Conservation (phyloP, 2,888 invertebrate species). For the Exocentrus adspersus region DNA sequence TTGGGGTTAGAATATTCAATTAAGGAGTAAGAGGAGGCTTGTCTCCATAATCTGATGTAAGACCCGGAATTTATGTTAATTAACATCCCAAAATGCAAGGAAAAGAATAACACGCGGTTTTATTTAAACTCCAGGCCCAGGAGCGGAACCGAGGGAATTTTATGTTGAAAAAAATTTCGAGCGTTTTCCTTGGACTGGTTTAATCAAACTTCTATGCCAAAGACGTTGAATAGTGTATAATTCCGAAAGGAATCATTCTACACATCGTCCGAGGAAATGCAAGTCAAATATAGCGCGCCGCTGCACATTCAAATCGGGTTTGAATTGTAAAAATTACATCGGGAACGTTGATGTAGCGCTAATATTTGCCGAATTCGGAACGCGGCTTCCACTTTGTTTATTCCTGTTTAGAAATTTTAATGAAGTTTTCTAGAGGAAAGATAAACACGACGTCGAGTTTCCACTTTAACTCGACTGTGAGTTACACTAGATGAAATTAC, state of each 20-base stretch:
- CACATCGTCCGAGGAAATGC: neutral
- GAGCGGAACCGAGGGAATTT: no score
- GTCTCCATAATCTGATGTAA: conserved; percentile 7
- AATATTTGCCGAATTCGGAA: neutral
- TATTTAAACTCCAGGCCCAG: neutral
- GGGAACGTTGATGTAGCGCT: neutral
- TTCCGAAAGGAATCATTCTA: neutral
- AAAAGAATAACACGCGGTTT: neutral
- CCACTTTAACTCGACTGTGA: no score
- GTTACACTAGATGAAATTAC: no score
- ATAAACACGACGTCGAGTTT: neutral
- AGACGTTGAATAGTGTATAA: no score
- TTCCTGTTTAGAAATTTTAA: conserved; percentile 15
- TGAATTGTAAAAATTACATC: conserved; percentile 3
- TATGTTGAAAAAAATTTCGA: no score
- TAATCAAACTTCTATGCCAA: no score
- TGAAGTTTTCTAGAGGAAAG: conserved; percentile 11
- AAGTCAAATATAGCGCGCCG: neutral
- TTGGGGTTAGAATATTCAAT: conserved; percentile 20
- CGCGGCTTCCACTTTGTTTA: neutral
- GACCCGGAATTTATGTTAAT: conserved; percentile 32
- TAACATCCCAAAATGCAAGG: conserved; percentile 20
- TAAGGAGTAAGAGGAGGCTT: conserved; percentile 13
- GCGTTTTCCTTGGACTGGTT: no score
- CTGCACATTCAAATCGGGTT: neutral